phyloP scores from a whole-genome alignment of 2,888 invertebrate species.

The Caenorhabditis sp. region DNA sequence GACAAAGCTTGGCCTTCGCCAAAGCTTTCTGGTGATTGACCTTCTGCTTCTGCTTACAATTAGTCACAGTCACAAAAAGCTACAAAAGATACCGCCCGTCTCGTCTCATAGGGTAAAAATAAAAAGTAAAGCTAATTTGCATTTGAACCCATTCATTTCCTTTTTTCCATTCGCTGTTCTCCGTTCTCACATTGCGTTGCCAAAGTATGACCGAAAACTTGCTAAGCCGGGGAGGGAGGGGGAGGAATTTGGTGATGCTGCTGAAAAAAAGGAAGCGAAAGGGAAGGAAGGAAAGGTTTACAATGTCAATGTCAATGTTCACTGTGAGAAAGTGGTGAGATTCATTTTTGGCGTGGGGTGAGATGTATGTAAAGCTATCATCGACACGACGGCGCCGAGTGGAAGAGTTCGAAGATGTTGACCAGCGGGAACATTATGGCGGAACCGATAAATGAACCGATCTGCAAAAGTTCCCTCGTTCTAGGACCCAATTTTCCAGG shows the following conservation, averaged over 20 bases:
- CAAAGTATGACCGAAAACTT: conserved; percentile 41
- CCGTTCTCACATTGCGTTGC: too few relatives aligned
- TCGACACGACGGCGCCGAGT: conserved; percentile 70
- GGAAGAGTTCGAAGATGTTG: conserved; percentile 83
- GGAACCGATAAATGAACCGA: conserved; percentile 84
- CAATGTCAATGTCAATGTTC: background rate
- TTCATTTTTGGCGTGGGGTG: background rate
- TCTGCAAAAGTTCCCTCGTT: conserved; percentile 65
- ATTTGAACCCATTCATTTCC: too few relatives aligned
- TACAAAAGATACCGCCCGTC: too few relatives aligned
- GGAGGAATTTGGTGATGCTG: background rate
- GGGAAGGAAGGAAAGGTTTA: conserved; percentile 1
- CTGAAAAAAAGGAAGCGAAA: conserved; percentile 5
- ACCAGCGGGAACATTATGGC: conserved; percentile 84
- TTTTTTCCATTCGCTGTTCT: too few relatives aligned
- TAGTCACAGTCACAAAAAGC: too few relatives aligned
- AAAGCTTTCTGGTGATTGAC: too few relatives aligned
- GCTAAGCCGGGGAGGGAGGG: conserved; percentile 36
- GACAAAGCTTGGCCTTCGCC: too few relatives aligned
- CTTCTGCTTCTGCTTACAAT: too few relatives aligned
- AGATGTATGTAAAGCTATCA: conserved; percentile 9
- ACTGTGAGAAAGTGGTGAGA: conserved; percentile 24
- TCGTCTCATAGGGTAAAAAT: too few relatives aligned
- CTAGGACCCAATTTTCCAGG: conserved; percentile 29
- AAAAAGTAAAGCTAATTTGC: too few relatives aligned